Evolutionary conservation across 1,140 invertebrate genomes (phyloP).

Genomic region (Pseudomyrmex concolor): DNA sequence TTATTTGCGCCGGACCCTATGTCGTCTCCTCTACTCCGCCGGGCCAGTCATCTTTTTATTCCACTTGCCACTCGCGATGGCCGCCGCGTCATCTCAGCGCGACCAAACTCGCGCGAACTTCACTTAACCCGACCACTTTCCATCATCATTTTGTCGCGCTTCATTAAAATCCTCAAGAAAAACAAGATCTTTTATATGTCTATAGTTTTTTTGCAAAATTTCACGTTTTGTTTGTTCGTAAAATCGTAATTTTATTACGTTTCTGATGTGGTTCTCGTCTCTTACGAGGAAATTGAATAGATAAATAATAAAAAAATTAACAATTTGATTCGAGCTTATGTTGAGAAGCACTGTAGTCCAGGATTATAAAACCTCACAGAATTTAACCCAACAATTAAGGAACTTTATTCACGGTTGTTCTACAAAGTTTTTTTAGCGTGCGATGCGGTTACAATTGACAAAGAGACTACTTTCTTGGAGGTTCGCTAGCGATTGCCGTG

Average conservation of each 20-base stretch:
- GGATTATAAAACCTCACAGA: too few relatives aligned
- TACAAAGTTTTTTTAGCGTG: too few relatives aligned
- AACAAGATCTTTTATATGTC: background rate
- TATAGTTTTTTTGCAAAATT: background rate
- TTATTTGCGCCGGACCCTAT: constrained; percentile 32
- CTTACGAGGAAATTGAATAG: background rate
- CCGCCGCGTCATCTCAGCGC: constrained; percentile 5
- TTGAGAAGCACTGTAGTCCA: too few relatives aligned
- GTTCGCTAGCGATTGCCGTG: too few relatives aligned
- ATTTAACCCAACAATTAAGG: too few relatives aligned
- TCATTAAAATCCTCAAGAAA: constrained; percentile 16
- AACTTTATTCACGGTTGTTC: too few relatives aligned
- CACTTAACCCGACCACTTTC: constrained; percentile 29
- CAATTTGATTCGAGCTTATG: too few relatives aligned
- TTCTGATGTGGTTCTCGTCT: too few relatives aligned
- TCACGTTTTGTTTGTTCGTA: too few relatives aligned
- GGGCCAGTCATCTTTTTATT: background rate
- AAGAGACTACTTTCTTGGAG: too few relatives aligned
- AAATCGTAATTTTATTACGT: too few relatives aligned
- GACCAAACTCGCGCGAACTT: constrained; percentile 40
- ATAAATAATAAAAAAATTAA: background rate
- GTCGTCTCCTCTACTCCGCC: background rate
- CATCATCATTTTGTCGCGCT: background rate
- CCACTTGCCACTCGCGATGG: constrained; percentile 6
- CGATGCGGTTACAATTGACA: too few relatives aligned